A percentile compares a stretch with the other conserved stretches of the same genome.
Evolutionary conservation across 2,113 vertebrate species (phyloP).

Genomic region (Cephalophus harveyi): DNA sequence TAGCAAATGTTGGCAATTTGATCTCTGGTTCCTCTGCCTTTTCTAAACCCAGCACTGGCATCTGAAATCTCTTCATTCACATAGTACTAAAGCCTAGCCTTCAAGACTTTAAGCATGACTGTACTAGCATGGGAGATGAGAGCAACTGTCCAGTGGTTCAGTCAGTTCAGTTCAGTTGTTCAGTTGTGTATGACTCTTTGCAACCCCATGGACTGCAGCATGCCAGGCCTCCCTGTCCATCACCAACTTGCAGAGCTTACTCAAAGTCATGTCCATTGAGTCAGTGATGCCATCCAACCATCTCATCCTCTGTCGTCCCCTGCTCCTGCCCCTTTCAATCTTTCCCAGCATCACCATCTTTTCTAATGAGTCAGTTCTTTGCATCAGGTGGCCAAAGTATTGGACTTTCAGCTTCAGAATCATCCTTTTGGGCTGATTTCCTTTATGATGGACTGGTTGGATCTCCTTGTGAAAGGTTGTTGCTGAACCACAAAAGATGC

Average conservation of each 20-base stretch:
- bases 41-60: not conserved
- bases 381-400: not conserved
- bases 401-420: not conserved
- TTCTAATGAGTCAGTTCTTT: not conserved
- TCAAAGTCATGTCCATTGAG: not conserved
- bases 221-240: not conserved
- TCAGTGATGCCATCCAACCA: not conserved
- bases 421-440: not conserved
- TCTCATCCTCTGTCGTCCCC: not conserved
- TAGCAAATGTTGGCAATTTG: not conserved
- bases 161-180: not conserved
- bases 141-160: not conserved
- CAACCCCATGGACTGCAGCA: not conserved
- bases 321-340: not conserved
- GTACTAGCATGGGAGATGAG: not conserved
- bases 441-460: not conserved
- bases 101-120: not conserved
- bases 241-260: not conserved
- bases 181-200: fast-evolving
- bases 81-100: not conserved
- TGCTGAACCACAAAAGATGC: too few species aligned
- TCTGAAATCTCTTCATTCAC: not conserved
- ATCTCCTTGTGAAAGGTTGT: not conserved
- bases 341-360: not conserved
- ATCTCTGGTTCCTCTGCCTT: not conserved